Base-by-base conservation (phyloP, 2,888 invertebrate genomes). In the Tetramorium bicarinatum region DNA sequence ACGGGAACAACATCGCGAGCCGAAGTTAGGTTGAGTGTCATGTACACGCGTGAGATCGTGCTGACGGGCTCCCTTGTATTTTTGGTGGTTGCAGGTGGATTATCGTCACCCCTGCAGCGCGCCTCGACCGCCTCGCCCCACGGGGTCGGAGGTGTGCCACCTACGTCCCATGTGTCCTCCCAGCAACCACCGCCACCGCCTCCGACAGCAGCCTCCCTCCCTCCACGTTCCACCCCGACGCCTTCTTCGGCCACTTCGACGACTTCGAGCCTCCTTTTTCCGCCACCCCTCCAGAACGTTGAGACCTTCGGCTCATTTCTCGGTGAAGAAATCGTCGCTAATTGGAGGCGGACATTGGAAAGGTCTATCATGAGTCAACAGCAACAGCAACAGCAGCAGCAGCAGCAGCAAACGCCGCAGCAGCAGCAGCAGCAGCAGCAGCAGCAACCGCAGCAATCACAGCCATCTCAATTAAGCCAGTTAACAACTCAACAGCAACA, bases 261-360 rank as follows among this genome's bases (percentile, higher is more conserved):
- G 83, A 94, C 94, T 88, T 95, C 95, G 88, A 95, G 95, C 86
- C 93, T 94, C 92, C 95, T 95, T 86, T 95, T 96, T 91, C 96
- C 96, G 82, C 95, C 96, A 72, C 96, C 96, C 87, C 96, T 96
- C 92, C 96, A 96, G 94, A 97, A 96, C 95, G 96, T 97, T 92
- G 97, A 97, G 94, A 96, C 96, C 92, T 97, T 97, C 96, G 97
- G 97, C 95, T 96, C 97, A 89, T 95, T 97, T 94, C 96, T 97
- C 94, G 98, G 98, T 95, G 97, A 97, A 95, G 97, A 98, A 95
- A 97, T 98, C 95, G 98, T 98, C 95, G 97, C 96, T 92, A 97
- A 97, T 95, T 97, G 97, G 97, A 96, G 97, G 94, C 96, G 97
- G 92, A 96, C 96, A 92, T 96, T 97, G 94, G 97, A 97, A 94